Evolutionary conservation across 2,113 vertebrate genomes (phyloP).

Genomic region (Epinephelus moara): DNA sequence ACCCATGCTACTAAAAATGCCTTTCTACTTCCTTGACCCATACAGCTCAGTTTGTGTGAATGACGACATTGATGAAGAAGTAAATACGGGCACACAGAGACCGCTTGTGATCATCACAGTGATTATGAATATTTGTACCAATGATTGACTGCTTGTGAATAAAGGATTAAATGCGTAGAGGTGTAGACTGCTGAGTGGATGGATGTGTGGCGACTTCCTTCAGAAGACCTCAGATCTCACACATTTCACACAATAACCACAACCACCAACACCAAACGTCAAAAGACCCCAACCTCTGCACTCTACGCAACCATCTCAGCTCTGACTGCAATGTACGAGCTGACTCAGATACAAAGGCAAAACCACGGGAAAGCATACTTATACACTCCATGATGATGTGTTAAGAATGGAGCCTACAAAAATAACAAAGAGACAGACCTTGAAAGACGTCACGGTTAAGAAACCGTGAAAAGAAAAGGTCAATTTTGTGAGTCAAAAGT

Average conservation of each 20-base stretch:
- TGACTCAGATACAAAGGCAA: conserved; percentile 2
- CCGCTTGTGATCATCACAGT: not conserved
- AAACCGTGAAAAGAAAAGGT: too few species aligned
- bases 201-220: conserved; percentile 1
- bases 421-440: too few species aligned
- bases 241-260: conserved; percentile 4
- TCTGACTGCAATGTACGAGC: not conserved
- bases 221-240: not conserved
- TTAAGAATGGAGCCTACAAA: too few species aligned
- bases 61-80: not conserved
- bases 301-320: not conserved
- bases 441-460: too few species aligned
- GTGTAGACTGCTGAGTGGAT: conserved; percentile 1
- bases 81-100: not conserved
- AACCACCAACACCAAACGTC: not conserved
- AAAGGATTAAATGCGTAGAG: not conserved
- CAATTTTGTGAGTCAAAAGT: too few species aligned
- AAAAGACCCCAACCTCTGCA: not conserved
- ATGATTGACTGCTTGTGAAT: not conserved
- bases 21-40: not conserved
- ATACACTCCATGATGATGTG: not conserved
- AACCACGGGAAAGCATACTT: not conserved
- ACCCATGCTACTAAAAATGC: not conserved
- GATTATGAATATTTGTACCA: conserved; percentile 3
- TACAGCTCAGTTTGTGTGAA: not conserved